phyloP scores from a whole-genome alignment of 2,797 vertebrate genomes.

The Florisuga fusca region DNA sequence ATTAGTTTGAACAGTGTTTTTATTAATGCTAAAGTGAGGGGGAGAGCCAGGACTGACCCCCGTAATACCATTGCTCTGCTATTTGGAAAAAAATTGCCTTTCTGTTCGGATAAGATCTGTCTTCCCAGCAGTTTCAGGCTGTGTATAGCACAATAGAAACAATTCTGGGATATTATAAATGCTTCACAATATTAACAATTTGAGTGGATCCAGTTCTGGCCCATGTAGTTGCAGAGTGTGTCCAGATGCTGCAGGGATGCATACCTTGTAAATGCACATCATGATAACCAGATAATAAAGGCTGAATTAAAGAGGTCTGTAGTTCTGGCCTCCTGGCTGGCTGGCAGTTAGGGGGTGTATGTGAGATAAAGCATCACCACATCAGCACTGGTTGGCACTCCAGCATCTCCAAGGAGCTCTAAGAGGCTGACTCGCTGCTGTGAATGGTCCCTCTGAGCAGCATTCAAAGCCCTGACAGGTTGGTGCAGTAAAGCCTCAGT shows the following conservation, averaged over 20 bases:
- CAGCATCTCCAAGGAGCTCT: background rate
- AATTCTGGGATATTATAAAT: background rate
- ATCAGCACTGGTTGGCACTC: background rate
- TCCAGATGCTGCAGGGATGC: conserved; percentile 32
- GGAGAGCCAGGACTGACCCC: background rate
- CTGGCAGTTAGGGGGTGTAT: background rate
- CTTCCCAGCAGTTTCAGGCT: background rate
- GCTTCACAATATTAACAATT: background rate
- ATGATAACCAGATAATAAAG: conserved; percentile 17
- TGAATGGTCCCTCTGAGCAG: background rate
- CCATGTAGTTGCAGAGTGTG: background rate
- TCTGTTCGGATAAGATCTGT: background rate
- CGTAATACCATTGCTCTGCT: background rate
- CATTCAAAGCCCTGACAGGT: background rate
- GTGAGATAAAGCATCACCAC: background rate
- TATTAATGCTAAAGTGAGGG: background rate
- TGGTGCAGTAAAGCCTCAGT: background rate
- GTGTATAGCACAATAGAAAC: background rate
- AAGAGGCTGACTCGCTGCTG: background rate
- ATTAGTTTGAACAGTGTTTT: background rate
- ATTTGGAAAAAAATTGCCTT: background rate
- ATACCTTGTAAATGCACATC: background rate
- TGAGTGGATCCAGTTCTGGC: background rate
- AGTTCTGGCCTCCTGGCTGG: background rate
- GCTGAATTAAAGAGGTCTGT: background rate